Evolutionary conservation across 2,888 invertebrate species (phyloP).

Genomic region (Apantesis nais): DNA sequence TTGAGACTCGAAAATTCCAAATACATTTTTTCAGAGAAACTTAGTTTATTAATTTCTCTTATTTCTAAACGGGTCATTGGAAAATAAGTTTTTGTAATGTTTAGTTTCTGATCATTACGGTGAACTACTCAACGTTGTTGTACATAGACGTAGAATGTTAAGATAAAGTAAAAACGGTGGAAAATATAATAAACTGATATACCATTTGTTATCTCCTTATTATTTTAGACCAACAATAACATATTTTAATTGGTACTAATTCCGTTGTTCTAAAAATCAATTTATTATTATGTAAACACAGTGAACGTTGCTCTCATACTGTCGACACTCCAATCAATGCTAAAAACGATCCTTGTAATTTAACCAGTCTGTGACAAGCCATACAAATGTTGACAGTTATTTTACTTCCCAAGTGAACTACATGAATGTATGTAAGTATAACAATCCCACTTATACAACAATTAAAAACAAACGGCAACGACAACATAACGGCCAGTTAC

Average conservation of each 20-base stretch:
- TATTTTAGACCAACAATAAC: neutral
- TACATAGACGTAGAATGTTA: no score
- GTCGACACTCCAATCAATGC: neutral
- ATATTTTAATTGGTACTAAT: neutral
- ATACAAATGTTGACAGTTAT: neutral
- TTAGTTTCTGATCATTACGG: neutral
- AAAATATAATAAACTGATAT: no score
- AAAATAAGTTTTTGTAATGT: neutral
- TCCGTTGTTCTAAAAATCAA: neutral
- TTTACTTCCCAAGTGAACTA: neutral
- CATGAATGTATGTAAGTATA: neutral
- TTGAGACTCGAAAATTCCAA: neutral
- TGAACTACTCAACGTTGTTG: neutral
- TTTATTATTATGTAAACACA: neutral
- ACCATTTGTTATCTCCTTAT: neutral
- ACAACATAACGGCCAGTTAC: constrained; percentile 31
- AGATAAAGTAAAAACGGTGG: no score
- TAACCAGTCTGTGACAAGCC: neutral
- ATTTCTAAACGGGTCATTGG: neutral
- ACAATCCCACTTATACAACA: constrained; percentile 23
- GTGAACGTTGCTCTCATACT: neutral
- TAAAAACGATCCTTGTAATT: neutral
- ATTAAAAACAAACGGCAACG: constrained; percentile 33
- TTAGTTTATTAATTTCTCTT: neutral
- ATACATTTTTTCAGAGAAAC: neutral